These are phyloP conservation scores for Mobula birostris DNA, from an alignment of 2,113 vertebrate genomes.

Conservation along the genomic window DNA sequence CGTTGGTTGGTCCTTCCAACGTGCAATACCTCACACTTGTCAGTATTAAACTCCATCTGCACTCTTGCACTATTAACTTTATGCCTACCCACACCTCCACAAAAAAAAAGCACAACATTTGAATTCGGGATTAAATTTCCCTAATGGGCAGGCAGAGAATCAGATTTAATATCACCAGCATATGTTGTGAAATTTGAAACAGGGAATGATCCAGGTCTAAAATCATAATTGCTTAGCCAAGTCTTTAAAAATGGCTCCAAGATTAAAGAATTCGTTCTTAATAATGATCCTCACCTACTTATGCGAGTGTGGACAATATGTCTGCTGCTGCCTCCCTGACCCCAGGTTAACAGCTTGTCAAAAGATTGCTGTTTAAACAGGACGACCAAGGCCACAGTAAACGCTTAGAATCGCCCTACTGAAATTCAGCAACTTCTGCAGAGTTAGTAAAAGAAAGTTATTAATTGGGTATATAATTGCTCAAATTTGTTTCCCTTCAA, in stretches of 20 bases:
- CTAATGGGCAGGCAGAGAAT: neutral
- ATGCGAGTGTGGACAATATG: neutral
- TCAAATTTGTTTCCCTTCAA: neutral
- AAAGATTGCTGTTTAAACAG: neutral
- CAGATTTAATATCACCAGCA: no score
- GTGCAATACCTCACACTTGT: no score
- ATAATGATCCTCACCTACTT: neutral
- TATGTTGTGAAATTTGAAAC: neutral
- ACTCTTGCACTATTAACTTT: neutral
- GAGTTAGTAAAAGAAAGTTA: neutral
- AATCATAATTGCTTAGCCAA: neutral
- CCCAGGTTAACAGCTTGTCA: neutral
- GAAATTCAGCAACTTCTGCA: neutral
- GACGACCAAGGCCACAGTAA: neutral
- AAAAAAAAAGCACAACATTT: neutral
- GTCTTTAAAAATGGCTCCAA: neutral
- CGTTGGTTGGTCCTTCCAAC: no score
- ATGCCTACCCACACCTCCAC: neutral
- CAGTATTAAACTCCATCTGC: no score
- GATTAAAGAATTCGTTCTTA: neutral
- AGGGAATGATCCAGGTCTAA: neutral
- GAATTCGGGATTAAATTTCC: neutral
- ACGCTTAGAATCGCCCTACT: neutral
- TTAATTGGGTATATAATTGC: no score
- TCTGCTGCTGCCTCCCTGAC: no score